Evolutionary conservation across 2,888 invertebrate species (phyloP), one percentile per base, ranked within the genome.

Genomic region (Prenolepis imparis): DNA sequence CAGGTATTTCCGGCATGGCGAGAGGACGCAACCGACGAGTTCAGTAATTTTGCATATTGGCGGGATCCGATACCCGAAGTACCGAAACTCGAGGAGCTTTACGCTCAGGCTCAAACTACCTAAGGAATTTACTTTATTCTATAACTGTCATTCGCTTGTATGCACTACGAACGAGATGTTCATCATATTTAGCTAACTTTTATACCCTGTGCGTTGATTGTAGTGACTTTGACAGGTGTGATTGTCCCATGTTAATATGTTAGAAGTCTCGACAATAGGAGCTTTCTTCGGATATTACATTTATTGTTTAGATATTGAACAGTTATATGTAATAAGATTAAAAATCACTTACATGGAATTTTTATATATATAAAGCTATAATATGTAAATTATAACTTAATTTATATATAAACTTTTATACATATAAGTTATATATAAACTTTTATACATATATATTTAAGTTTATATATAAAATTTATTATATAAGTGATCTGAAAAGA

Each of bases 31-130:
- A 95, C 96, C 0, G 96, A 96, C 88, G 96, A 96, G 94, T 99
- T 97, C 95, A 98, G 98, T 84, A 97, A 97, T 93, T 98, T 98
- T 91, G 97, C 97, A 92, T 99, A 97, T 95, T 99, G 99, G 99
- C 97, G 99, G 88, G 97, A 98, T 89, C 98, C 99, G 12, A 96
- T 99, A 87, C 96, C 96, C 3, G 96, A 96, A 86, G 91, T 96
- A 86, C 93, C 92, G 61, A 91, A 92, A 41, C 84, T 92, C 73
- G 93, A 93, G 68, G 87, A 90, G 28, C 88, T 91, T 4, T 83
- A 84, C 32, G 83, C 80, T 84, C 90, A 91, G 64, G 85, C 57
- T 75, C 89, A 90, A 72, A 64, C 87, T 41, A 86, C 81, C 75
- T 92, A 93, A 89, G 87, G 15, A 59, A 80, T 18, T 64, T 24